Evolutionary conservation across 1,140 invertebrate species (phyloP).

Genomic region (Lethocerus indicus): DNA sequence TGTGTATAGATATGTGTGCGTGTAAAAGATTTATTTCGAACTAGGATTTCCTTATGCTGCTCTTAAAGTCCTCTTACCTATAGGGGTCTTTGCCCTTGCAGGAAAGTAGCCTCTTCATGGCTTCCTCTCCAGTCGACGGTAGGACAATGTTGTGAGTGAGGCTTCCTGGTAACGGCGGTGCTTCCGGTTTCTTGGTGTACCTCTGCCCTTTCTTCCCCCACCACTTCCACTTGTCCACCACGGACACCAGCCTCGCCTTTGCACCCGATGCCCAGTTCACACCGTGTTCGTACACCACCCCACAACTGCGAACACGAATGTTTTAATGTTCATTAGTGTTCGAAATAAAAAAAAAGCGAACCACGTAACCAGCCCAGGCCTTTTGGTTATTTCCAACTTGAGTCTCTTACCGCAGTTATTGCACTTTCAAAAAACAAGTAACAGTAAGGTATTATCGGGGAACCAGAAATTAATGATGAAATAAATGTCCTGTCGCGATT

Average conservation of each 20-base stretch:
- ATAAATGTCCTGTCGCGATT: too few species aligned
- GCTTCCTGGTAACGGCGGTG: constrained; percentile 27
- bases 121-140: constrained; percentile 80
- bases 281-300: too few species aligned
- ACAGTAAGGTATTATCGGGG: too few species aligned
- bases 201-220: constrained; percentile 3
- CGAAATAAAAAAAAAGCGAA: too few species aligned
- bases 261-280: constrained; percentile 1
- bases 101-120: constrained; percentile 77
- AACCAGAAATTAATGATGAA: too few species aligned
- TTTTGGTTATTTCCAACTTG: constrained; percentile 60
- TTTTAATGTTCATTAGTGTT: too few species aligned
- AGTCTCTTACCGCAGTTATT: constrained; percentile 82
- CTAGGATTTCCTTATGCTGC: too few species aligned
- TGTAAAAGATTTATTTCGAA: too few species aligned
- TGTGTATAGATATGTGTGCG: too few species aligned
- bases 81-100: constrained; percentile 93
- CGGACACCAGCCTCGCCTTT: too few species aligned
- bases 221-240: too few species aligned
- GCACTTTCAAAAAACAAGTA: constrained; percentile 33
- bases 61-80: constrained; percentile 42
- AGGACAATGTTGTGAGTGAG: constrained; percentile 64
- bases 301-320: too few species aligned
- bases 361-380: constrained; percentile 75
- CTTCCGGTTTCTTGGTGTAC: neutral